Conservation (phyloP, 2,888 invertebrate species). For the Anorthoa munda region DNA sequence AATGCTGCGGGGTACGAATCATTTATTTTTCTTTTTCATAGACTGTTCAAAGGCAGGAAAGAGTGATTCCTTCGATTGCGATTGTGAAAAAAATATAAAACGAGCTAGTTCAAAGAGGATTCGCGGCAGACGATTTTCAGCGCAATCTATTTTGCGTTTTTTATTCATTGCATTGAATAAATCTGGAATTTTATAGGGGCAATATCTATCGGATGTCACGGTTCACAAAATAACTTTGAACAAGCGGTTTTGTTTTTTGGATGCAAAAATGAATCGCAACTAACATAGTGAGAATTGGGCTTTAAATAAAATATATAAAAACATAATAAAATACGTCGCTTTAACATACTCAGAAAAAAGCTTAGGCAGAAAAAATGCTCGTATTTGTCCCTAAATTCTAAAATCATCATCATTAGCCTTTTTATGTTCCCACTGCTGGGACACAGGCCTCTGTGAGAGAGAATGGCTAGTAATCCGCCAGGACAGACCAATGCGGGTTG, state of each 20-base stretch:
- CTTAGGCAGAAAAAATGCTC: too few species aligned
- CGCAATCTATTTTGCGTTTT: slow-evolving; percentile 69
- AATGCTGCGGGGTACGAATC: slow-evolving; percentile 67
- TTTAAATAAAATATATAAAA: background rate
- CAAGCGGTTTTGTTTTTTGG: slow-evolving; percentile 1
- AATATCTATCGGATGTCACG: slow-evolving; percentile 37
- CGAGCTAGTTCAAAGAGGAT: slow-evolving; percentile 61
- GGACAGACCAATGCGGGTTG: too few species aligned
- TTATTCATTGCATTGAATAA: slow-evolving; percentile 62
- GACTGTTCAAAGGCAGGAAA: slow-evolving; percentile 70
- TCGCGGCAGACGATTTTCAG: slow-evolving; percentile 65
- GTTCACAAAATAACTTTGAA: slow-evolving; percentile 10
- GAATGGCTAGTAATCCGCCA: too few species aligned
- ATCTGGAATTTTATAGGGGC: slow-evolving; percentile 46
- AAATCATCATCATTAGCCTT: too few species aligned
- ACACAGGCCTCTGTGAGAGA: too few species aligned
- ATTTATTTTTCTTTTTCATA: slow-evolving; percentile 75
- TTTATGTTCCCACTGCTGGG: too few species aligned
- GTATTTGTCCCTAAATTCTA: too few species aligned
- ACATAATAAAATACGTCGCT: background rate
- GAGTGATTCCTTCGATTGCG: slow-evolving; percentile 71
- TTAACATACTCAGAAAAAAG: background rate
- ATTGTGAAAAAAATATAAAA: slow-evolving; percentile 66
- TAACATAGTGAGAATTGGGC: background rate
- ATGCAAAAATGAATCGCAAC: background rate